These are phyloP conservation scores for Teleogryllus oceanicus DNA, from an alignment of 2,888 invertebrate species.

Conservation along the genomic window DNA sequence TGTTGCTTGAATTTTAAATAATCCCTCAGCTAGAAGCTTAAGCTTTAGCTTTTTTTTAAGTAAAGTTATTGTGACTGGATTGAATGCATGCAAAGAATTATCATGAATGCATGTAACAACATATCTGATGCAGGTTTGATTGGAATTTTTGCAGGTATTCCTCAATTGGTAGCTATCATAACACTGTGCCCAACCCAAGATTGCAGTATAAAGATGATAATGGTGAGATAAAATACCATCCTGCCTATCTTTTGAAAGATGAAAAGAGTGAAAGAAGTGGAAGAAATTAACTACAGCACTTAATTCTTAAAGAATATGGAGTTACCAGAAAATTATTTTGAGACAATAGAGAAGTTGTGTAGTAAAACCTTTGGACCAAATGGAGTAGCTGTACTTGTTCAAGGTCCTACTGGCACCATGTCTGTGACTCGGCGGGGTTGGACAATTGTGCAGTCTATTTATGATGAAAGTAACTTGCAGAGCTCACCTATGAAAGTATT, in stretches of 20 bases:
- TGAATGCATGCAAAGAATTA: too few species aligned
- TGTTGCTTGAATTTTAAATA: too few species aligned
- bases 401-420: conserved; percentile 29
- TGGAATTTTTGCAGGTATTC: conserved; percentile 62
- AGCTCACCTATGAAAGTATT: conserved; percentile 23
- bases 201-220: conserved; percentile 54
- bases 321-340: not conserved
- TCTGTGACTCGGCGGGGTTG: conserved; percentile 32
- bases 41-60: too few species aligned
- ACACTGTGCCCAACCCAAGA: conserved; percentile 76
- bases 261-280: conserved; percentile 62
- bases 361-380: conserved; percentile 32
- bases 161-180: conserved; percentile 76
- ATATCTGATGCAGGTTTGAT: not conserved
- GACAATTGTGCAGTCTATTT: conserved; percentile 27
- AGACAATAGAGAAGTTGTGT: conserved; percentile 28
- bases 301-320: not conserved
- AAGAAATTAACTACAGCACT: conserved; percentile 42
- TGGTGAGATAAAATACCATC: conserved; percentile 57
- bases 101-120: too few species aligned
- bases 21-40: too few species aligned
- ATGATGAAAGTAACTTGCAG: conserved; percentile 12
- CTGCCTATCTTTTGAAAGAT: conserved; percentile 69
- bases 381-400: conserved; percentile 32
- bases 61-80: too few species aligned